Evolutionary conservation across 2,888 invertebrate genomes (phyloP).

Genomic region (Thera obeliscata): DNA sequence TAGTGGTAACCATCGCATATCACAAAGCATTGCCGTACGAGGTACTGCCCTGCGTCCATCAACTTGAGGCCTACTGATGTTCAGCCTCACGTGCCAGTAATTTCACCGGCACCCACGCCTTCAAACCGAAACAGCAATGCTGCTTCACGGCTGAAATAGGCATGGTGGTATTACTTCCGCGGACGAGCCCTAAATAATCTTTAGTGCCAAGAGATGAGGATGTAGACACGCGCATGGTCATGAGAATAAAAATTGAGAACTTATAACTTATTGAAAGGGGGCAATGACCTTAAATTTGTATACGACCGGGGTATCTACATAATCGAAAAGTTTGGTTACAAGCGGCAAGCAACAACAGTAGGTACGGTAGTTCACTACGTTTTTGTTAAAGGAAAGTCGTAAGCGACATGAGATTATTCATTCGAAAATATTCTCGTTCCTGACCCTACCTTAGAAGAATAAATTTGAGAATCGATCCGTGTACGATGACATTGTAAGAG

Average conservation of each 20-base stretch:
- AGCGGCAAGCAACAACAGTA: background rate
- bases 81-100: too few species aligned
- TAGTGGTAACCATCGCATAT: too few species aligned
- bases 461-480: constrained; percentile 19
- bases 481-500: constrained; percentile 4
- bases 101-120: too few species aligned
- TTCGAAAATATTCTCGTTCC: constrained; percentile 14
- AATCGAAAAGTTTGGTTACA: background rate
- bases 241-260: background rate
- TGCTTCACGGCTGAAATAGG: too few species aligned
- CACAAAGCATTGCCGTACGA: too few species aligned
- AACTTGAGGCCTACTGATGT: too few species aligned
- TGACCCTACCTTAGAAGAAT: constrained; percentile 18
- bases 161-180: too few species aligned
- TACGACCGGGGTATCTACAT: background rate
- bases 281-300: background rate
- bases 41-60: too few species aligned
- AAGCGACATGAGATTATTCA: constrained; percentile 17
- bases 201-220: too few species aligned
- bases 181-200: too few species aligned
- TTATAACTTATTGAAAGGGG: background rate
- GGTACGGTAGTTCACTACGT: background rate
- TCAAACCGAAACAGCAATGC: too few species aligned
- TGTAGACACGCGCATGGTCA: too few species aligned
- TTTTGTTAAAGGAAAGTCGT: constrained; percentile 4